Base-by-base conservation (phyloP, 2,113 vertebrate species). In the Cyanoramphus novaezelandiae region DNA sequence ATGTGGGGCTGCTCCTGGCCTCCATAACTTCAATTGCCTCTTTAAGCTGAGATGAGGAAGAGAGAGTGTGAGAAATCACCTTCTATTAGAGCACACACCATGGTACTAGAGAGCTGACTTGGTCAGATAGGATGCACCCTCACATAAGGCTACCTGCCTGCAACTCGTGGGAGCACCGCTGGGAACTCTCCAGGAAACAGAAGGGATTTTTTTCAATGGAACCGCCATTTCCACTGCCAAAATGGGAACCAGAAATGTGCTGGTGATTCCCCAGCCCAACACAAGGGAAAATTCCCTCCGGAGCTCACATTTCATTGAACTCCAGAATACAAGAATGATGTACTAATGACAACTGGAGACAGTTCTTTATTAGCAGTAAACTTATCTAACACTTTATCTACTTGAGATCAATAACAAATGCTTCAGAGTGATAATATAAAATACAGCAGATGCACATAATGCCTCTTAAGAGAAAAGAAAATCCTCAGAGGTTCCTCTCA, bases 91-190 rank as follows among this genome's bases (percentile, higher is more conserved):
- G 39, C 11, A 47, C 50, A 7, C 37, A 59, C 57, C 3, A 1
- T 74, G 28, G 29, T 46, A n/a, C 28, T 11, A 28, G 18, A 39
- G 28, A 67, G 33, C 17, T 53, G 44, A 3, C 44, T 85, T 7
- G 10, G 10, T 27, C 43, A 31, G 33, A 18, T 29, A 52, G n/a
- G 17, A 65, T n/a, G 33, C 33, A 37, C 13, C 17, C 43, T 44
- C 76, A 18, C 0, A 0, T 1, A 1, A 59, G 9, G 50, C 24
- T 47, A 15, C 27, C 23, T 2, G 0, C 29, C 35, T 2, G 1
- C 21, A 44, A 28, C 10, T 43, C n/a, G 63, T 1, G 1, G 31
- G 8, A 80, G 7, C 75, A 39, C 13, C 0, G 0, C 33, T 3
- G 1, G 33, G 59, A 82, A 7, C 29, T 68, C 8, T 80, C 13